Percentiles rank a stretch among this genome's conserved stretches.
Evolutionary conservation across 1,140 invertebrate species (phyloP).

Genomic region (Rhagoletis zephyria): DNA sequence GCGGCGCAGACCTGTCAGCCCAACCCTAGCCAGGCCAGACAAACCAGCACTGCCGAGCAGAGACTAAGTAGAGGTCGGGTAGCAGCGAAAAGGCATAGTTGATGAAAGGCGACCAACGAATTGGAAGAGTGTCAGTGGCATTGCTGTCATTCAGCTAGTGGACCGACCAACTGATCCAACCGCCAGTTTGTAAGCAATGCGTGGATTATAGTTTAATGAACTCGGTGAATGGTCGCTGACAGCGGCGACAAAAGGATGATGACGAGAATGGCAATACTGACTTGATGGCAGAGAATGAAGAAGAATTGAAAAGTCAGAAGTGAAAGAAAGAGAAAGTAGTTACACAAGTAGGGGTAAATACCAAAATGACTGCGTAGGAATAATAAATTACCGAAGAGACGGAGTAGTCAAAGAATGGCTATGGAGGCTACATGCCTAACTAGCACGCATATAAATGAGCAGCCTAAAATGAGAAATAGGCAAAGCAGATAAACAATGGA

Average conservation of each 20-base stretch:
- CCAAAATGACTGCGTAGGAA: too few species aligned
- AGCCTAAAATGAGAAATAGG: not conserved
- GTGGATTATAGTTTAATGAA: constrained; percentile 51
- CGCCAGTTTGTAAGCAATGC: constrained; percentile 30
- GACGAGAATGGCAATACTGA: not conserved
- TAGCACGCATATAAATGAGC: not conserved
- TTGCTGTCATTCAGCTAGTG: constrained; percentile 15
- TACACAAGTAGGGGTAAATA: too few species aligned
- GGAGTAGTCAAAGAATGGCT: not conserved
- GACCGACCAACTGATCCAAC: not conserved
- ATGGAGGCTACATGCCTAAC: not conserved
- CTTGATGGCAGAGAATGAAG: too few species aligned
- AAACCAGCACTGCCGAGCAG: not conserved
- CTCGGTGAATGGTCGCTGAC: constrained; percentile 12
- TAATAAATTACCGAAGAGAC: not conserved
- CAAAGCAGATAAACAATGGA: not conserved
- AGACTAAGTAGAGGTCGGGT: not conserved
- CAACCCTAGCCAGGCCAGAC: not conserved
- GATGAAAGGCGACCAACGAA: not conserved
- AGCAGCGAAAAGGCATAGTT: not conserved
- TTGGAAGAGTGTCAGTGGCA: constrained; percentile 14
- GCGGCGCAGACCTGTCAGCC: too few species aligned
- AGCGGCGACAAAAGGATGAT: not conserved
- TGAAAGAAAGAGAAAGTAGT: too few species aligned
- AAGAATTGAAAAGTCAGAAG: not conserved